phyloP scores from a whole-genome alignment of 2,888 invertebrate species.

The Volucella zonaria region DNA sequence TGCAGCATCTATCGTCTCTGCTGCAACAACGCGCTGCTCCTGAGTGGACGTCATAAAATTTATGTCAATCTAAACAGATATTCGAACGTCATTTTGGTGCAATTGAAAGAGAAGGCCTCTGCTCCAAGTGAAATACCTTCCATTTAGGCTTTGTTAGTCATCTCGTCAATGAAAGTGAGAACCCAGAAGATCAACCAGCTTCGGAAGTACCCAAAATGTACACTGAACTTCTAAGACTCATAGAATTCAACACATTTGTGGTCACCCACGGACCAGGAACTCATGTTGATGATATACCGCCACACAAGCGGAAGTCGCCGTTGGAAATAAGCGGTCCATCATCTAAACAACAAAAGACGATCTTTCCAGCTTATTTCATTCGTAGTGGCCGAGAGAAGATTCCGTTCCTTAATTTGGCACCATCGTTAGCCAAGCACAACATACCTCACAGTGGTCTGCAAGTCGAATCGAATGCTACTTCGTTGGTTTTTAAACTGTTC shows the following conservation, averaged over 20 bases:
- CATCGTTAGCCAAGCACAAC: slow-evolving; percentile 93
- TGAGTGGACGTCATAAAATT: too few relatives aligned
- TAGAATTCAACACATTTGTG: slow-evolving; percentile 95
- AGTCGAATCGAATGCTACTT: slow-evolving; percentile 96
- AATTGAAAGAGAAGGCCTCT: too few relatives aligned
- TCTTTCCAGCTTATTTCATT: slow-evolving; percentile 96
- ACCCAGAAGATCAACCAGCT: slow-evolving; percentile 74
- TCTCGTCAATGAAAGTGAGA: slow-evolving; percentile 83
- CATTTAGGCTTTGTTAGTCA: too few relatives aligned
- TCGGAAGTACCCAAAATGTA: slow-evolving; percentile 83
- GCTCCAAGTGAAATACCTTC: slow-evolving; percentile 88
- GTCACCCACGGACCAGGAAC: slow-evolving; percentile 97
- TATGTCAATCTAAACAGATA: too few relatives aligned
- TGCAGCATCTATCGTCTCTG: slow-evolving; percentile 95
- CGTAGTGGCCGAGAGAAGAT: slow-evolving; percentile 97
- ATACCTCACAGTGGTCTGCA: too few relatives aligned
- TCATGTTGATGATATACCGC: slow-evolving; percentile 87
- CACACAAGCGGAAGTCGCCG: slow-evolving; percentile 86
- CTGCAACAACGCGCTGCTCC: slow-evolving; percentile 90
- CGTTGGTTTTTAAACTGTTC: too few relatives aligned
- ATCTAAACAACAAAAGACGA: slow-evolving; percentile 85
- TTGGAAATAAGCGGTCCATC: slow-evolving; percentile 80
- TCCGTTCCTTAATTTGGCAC: slow-evolving; percentile 94
- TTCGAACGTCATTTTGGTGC: too few relatives aligned
- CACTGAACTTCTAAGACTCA: slow-evolving; percentile 90